Base-by-base conservation (phyloP, 1,140 invertebrate species). In the Drosophila subobscura region DNA sequence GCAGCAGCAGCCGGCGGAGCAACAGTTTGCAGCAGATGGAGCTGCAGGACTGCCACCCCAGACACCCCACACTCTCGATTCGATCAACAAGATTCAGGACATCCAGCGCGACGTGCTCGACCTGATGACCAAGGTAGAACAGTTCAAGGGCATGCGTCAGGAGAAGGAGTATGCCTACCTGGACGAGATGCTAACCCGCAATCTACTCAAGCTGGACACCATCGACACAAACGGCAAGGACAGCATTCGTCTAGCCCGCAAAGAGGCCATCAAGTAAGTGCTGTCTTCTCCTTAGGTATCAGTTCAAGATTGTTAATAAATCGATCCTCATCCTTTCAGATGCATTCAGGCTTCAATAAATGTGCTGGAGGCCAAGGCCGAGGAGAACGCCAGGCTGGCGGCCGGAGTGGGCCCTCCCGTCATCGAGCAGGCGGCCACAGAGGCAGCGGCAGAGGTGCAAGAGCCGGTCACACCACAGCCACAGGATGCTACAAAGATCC, bases 171-270 rank as follows among this genome's bases (percentile, higher is more conserved):
- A 97, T 81, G 93, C 96, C 27, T 98, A 95, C 90, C 91, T 99
- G 44, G 98, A 99, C 91, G 98, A 99, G 92, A 98, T 98, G 97
- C 92, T 99, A 12, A 99, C 97, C 1, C 94, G 97, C 44, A 96
- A 97, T 90, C 93, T 99, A 60, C 94, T 99, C 3, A 97, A 97
- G 91, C 91, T 99, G 60, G 98, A 99, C 90, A 95, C 96, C 74
- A 96, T 99, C 56, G 97, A 98, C 84, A 97, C 97, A 0, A 97
- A 97, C 64, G 97, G 97, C 1, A 95, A 97, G 80, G 97, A 98
- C 25, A 95, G 96, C 79, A 96, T 99, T 33, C 93, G 97, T 74
- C 94, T 95, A 58, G 96, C 96, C 0, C 93, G 98, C 16, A 97
- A 96, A 91, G 95, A 97, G 74, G 96, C 96, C 0, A 97, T 99